A percentile compares a stretch with the other conserved stretches of the same genome.
These are phyloP conservation scores for Mixornis gularis DNA, from an alignment of 2,113 vertebrate genomes.

Conservation along the genomic window DNA sequence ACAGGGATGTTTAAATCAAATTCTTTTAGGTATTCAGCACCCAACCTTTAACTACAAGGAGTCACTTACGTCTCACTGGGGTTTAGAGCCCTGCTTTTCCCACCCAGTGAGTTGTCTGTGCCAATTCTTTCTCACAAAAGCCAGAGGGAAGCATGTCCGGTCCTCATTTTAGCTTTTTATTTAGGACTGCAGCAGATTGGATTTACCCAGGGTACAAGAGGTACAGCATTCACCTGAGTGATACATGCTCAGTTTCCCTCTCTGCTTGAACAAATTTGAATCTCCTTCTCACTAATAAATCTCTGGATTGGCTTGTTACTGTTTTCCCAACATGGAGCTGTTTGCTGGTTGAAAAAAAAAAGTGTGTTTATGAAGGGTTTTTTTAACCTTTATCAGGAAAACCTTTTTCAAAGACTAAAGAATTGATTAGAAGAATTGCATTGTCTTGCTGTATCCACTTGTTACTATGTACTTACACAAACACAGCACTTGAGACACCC, in stretches of 20 bases:
- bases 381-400: neutral
- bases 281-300: neutral
- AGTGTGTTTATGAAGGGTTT: neutral
- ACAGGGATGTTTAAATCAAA: neutral
- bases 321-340: neutral
- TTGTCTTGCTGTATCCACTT: neutral
- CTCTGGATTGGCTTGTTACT: neutral
- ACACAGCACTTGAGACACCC: neutral
- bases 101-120: neutral
- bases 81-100: neutral
- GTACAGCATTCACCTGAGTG: neutral
- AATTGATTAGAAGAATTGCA: neutral
- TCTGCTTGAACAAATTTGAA: neutral
- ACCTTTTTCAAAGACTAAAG: neutral
- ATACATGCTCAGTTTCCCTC: rapidly evolving
- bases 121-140: neutral
- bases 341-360: neutral
- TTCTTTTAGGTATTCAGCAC: neutral
- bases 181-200: neutral
- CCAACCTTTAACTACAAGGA: neutral
- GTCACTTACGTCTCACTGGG: neutral
- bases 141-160: neutral
- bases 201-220: neutral
- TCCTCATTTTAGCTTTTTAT: neutral
- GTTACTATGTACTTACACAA: neutral